Evolutionary conservation across 2,797 vertebrate genomes (phyloP).

Genomic region (Megaceryle alcyon): DNA sequence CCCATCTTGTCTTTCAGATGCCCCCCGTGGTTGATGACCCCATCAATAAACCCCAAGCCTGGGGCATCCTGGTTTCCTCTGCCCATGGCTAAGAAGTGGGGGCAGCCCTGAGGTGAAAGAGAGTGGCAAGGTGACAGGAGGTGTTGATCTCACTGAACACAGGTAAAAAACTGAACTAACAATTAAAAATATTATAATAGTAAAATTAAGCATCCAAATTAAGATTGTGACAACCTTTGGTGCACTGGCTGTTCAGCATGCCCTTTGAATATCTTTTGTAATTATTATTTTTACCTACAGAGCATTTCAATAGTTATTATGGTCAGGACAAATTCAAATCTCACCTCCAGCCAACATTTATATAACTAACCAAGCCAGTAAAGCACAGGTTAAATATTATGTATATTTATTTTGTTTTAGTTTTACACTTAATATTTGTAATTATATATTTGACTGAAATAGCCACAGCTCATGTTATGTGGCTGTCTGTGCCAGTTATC

Average conservation of each 20-base stretch:
- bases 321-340: not conserved
- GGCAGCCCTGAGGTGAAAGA: not conserved
- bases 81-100: not conserved
- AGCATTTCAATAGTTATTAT: not conserved
- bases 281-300: not conserved
- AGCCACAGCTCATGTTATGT: not conserved
- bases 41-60: not conserved
- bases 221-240: not conserved
- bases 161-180: not conserved
- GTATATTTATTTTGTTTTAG: not conserved
- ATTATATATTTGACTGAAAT: not conserved
- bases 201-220: not conserved
- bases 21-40: not conserved
- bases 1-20: not conserved
- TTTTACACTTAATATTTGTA: slow-evolving; percentile 1
- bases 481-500: not conserved
- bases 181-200: too few relatives aligned
- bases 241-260: not conserved
- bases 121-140: accelerated
- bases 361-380: not conserved
- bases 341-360: not conserved
- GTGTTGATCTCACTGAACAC: accelerated
- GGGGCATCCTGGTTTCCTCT: not conserved
- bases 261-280: not conserved
- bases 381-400: slow-evolving; percentile 5